Evolutionary conservation across 2,113 vertebrate genomes (phyloP).

Genomic region (Nyctibius bracteatus): DNA sequence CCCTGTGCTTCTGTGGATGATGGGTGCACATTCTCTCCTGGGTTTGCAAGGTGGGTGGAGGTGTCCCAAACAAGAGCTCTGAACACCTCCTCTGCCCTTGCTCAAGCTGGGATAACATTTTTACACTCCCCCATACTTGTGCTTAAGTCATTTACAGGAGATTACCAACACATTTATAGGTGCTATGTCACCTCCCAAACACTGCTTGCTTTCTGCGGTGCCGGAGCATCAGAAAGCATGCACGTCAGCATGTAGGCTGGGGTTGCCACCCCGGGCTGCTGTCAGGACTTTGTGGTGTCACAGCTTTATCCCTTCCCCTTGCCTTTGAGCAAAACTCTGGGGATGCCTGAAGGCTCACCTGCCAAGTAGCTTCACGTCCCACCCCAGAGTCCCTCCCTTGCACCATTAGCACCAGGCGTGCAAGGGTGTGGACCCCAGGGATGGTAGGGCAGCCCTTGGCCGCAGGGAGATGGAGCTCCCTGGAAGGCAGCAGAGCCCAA

Average conservation of each 20-base stretch:
- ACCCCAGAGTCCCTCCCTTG: background rate
- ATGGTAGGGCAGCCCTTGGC: background rate
- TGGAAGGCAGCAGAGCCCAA: background rate
- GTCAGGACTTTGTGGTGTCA: background rate
- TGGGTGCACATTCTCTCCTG: background rate
- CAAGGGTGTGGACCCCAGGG: background rate
- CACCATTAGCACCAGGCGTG: accelerated
- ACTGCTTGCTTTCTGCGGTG: background rate
- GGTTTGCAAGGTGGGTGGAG: background rate
- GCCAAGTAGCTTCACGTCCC: background rate
- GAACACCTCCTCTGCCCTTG: background rate
- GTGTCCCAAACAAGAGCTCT: background rate
- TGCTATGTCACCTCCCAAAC: background rate
- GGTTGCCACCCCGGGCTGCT: background rate
- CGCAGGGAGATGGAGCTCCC: background rate
- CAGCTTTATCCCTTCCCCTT: background rate
- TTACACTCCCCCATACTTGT: background rate
- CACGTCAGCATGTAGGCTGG: background rate
- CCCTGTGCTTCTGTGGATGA: background rate
- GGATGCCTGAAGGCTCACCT: background rate
- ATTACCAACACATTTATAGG: accelerated
- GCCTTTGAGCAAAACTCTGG: background rate
- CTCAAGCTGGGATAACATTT: background rate
- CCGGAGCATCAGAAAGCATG: accelerated
- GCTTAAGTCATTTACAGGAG: background rate